Conservation (phyloP, 2,797 vertebrate genomes). For the Tiaroga cobitis region DNA sequence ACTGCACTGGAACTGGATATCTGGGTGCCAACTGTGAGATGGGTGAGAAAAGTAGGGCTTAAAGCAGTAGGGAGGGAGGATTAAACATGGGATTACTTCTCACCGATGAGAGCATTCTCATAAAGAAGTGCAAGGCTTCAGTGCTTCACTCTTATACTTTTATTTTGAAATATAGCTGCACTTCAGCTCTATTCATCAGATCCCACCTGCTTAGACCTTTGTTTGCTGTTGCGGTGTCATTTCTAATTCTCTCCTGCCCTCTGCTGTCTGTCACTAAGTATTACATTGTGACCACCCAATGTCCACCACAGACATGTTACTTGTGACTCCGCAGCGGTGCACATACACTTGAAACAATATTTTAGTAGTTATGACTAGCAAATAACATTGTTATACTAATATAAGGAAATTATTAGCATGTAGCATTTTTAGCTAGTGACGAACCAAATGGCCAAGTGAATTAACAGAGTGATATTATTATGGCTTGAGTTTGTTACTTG, state of each 20-base stretch:
- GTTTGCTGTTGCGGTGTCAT: constrained; percentile 30
- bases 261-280: constrained; percentile 48
- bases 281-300: not conserved
- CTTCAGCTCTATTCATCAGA: constrained; percentile 28
- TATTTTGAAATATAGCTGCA: constrained; percentile 13
- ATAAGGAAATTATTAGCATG: not conserved
- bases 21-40: constrained; percentile 88
- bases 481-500: not conserved
- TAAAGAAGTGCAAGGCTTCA: constrained; percentile 41
- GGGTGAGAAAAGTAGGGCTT: constrained; percentile 75
- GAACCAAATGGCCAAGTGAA: not conserved
- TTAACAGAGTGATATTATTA: not conserved
- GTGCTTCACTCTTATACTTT: constrained; percentile 2
- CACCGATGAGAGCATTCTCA: not conserved
- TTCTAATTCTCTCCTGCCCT: constrained; percentile 59
- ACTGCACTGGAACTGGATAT: constrained; percentile 89
- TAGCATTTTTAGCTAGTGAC: not conserved
- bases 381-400: not conserved
- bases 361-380: not conserved
- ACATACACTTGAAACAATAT: not conserved
- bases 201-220: constrained; percentile 34
- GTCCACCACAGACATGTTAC: not conserved
- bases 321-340: constrained; percentile 3
- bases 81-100: constrained; percentile 29
- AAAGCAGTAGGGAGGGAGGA: constrained; percentile 1